Conservation (phyloP, 2,113 vertebrate species). For the Galeopterus variegatus region DNA sequence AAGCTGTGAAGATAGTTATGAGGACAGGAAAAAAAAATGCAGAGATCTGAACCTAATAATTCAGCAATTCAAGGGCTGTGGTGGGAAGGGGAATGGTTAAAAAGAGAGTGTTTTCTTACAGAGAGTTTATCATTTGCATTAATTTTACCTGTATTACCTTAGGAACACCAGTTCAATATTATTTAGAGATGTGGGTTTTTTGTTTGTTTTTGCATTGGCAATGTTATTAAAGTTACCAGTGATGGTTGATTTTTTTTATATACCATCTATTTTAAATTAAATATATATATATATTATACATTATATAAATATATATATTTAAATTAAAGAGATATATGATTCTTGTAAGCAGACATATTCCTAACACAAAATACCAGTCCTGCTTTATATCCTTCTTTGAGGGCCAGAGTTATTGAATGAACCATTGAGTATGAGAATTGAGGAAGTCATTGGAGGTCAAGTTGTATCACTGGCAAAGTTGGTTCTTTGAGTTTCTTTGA, state of each 20-base stretch:
- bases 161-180: not conserved
- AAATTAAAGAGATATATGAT: not conserved
- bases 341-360: not conserved
- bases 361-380: not conserved
- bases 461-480: not conserved
- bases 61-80: not conserved
- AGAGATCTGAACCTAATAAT: not conserved
- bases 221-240: not conserved
- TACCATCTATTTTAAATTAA: not conserved
- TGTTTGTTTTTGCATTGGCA: not conserved
- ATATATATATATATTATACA: too few relatives aligned
- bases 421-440: not conserved
- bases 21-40: not conserved
- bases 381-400: not conserved
- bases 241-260: not conserved
- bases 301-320: too few relatives aligned
- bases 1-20: not conserved
- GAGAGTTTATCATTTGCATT: not conserved
- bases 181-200: not conserved
- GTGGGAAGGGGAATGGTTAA: not conserved
- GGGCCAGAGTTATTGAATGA: not conserved
- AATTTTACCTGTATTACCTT: not conserved
- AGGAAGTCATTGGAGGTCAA: not conserved
- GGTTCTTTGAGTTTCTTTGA: not conserved
- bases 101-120: not conserved